A percentile compares a stretch with the other conserved stretches of the same genome.
Evolutionary conservation across 2,113 vertebrate species (phyloP).

Genomic region (Choloepus hoffmanni): DNA sequence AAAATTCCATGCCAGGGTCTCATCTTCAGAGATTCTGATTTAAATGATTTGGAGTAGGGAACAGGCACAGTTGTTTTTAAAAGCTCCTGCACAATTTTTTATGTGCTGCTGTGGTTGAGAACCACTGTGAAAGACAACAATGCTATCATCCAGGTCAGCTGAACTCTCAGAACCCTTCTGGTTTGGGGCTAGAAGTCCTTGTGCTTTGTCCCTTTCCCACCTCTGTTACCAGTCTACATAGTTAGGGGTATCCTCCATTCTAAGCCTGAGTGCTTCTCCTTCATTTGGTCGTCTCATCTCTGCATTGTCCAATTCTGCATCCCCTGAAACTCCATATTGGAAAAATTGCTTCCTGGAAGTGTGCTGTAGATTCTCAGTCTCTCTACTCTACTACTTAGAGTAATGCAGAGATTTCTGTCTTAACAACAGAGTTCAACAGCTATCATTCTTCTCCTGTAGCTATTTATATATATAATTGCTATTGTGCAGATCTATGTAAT

Average conservation of each 20-base stretch:
- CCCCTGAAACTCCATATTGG: not conserved
- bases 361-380: not conserved
- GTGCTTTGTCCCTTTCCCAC: not conserved
- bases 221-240: not conserved
- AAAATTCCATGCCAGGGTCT: not conserved
- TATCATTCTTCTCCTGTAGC: not conserved
- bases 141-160: rapidly evolving
- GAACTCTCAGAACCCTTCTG: not conserved
- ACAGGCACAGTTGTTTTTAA: not conserved
- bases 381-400: not conserved
- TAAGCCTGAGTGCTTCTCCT: not conserved
- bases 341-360: not conserved
- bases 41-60: not conserved
- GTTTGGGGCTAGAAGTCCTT: not conserved
- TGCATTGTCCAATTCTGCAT: not conserved
- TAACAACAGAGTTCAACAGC: not conserved
- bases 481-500: not conserved
- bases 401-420: not conserved
- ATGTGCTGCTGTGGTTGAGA: not conserved
- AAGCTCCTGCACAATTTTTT: not conserved
- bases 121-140: not conserved
- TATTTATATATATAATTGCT: not conserved
- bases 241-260: not conserved
- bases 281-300: not conserved
- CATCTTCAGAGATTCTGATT: not conserved